Percentiles rank a stretch among this genome's conserved stretches.
phyloP scores from a whole-genome alignment of 2,113 vertebrate genomes.

The Mormoops blainvillei region DNA sequence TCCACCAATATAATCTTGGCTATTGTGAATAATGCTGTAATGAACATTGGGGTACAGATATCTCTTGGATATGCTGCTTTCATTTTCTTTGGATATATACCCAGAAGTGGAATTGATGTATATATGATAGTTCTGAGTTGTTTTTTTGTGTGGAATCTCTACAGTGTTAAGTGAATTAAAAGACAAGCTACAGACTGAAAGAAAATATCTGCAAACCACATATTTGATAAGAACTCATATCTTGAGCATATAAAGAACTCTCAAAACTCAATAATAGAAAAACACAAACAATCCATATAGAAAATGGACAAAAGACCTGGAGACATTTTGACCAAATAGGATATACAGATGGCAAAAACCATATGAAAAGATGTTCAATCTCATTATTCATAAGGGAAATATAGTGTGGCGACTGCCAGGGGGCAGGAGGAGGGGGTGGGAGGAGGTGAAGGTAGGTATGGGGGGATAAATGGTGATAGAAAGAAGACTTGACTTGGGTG shows the following conservation, averaged over 20 bases:
- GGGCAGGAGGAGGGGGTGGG: too few relatives aligned
- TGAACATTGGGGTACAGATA: background rate
- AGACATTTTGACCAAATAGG: background rate
- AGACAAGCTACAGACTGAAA: background rate
- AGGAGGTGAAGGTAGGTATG: too few relatives aligned
- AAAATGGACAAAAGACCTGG: background rate
- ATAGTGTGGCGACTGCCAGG: too few relatives aligned
- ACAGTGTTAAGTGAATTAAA: background rate
- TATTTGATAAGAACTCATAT: background rate
- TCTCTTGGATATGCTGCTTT: background rate
- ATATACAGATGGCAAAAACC: background rate
- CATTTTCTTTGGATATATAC: background rate
- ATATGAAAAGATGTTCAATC: background rate
- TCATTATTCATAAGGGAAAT: background rate
- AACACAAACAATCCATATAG: background rate
- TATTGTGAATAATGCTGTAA: background rate
- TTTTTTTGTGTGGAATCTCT: background rate
- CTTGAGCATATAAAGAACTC: background rate
- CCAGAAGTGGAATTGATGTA: background rate
- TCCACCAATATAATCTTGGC: background rate
- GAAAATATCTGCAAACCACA: background rate
- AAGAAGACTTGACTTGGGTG: too few relatives aligned
- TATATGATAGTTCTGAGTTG: background rate
- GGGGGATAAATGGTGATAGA: too few relatives aligned
- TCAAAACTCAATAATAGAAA: background rate